These are phyloP conservation scores for Perizoma flavofasciatum DNA, from an alignment of 2,888 invertebrate genomes.

Conservation along the genomic window DNA sequence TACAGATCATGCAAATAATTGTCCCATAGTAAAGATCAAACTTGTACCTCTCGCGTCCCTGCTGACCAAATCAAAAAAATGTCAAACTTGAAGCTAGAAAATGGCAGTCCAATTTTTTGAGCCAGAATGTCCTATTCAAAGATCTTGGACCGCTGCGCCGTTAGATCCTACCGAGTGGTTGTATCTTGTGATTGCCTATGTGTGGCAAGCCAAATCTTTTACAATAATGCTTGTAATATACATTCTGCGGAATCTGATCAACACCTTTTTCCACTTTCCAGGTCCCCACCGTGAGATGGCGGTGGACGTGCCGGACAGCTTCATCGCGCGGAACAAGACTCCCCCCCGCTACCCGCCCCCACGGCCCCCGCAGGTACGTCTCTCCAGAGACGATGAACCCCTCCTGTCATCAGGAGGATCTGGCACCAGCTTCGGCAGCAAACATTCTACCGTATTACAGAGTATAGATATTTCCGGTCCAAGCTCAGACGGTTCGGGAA, in stretches of 20 bases:
- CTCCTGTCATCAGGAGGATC: slow-evolving; percentile 74
- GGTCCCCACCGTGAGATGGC: slow-evolving; percentile 99
- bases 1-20: no score
- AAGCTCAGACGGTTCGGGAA: slow-evolving; percentile 70
- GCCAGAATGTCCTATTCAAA: no score
- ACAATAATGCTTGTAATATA: background rate
- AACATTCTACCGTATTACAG: slow-evolving; percentile 72
- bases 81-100: no score
- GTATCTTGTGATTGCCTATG: no score
- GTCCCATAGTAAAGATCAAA: no score
- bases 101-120: no score
- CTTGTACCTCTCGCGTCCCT: no score
- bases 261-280: slow-evolving; percentile 54
- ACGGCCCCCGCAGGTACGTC: slow-evolving; percentile 87
- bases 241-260: background rate
- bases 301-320: slow-evolving; percentile 98
- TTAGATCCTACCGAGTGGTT: no score
- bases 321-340: slow-evolving; percentile 95
- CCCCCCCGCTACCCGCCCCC: slow-evolving; percentile 95
- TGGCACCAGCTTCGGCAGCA: slow-evolving; percentile 76
- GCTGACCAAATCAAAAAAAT: no score
- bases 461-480: slow-evolving; percentile 67
- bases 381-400: slow-evolving; percentile 79
- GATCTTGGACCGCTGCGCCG: no score
- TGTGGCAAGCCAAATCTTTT: no score